Evolutionary conservation across 2,797 vertebrate species (phyloP).

Genomic region (Aeoliscus strigatus): DNA sequence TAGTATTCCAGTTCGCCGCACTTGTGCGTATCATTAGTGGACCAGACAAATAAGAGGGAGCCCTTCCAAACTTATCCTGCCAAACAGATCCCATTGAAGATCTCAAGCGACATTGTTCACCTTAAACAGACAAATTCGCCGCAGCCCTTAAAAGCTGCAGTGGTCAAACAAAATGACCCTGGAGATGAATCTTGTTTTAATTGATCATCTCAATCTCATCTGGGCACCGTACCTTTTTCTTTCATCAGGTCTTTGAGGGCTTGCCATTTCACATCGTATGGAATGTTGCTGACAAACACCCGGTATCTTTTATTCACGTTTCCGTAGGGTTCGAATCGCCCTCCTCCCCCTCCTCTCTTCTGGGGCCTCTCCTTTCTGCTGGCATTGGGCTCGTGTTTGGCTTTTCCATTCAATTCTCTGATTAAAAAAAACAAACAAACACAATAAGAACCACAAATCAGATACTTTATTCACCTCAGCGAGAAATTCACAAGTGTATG

Average conservation of each 20-base stretch:
- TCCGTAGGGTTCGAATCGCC: slow-evolving; percentile 88
- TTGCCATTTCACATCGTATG: slow-evolving; percentile 98
- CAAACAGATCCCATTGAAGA: slow-evolving; percentile 26
- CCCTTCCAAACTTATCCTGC: slow-evolving; percentile 33
- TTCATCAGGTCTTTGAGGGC: slow-evolving; percentile 97
- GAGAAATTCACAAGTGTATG: no score
- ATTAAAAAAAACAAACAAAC: neutral
- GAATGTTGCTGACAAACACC: slow-evolving; percentile 98
- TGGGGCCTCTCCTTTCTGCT: slow-evolving; percentile 86
- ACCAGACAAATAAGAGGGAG: slow-evolving; percentile 26
- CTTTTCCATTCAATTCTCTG: slow-evolving; percentile 84
- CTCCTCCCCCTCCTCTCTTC: slow-evolving; percentile 87
- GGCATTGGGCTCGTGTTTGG: slow-evolving; percentile 73
- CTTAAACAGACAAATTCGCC: slow-evolving; percentile 15
- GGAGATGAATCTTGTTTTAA: slow-evolving; percentile 11
- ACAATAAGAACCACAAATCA: no score
- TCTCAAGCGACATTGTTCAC: slow-evolving; percentile 34
- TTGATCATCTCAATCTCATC: slow-evolving; percentile 5
- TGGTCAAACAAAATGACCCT: slow-evolving; percentile 47
- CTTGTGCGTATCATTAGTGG: slow-evolving; percentile 39
- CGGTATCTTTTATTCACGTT: slow-evolving; percentile 83
- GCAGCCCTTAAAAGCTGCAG: slow-evolving; percentile 25
- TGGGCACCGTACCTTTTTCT: slow-evolving; percentile 87
- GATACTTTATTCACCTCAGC: no score
- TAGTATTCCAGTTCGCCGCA: slow-evolving; percentile 41